These are phyloP conservation scores for Allolobophora icterica DNA, from an alignment of 2,888 invertebrate genomes.

Conservation along the genomic window DNA sequence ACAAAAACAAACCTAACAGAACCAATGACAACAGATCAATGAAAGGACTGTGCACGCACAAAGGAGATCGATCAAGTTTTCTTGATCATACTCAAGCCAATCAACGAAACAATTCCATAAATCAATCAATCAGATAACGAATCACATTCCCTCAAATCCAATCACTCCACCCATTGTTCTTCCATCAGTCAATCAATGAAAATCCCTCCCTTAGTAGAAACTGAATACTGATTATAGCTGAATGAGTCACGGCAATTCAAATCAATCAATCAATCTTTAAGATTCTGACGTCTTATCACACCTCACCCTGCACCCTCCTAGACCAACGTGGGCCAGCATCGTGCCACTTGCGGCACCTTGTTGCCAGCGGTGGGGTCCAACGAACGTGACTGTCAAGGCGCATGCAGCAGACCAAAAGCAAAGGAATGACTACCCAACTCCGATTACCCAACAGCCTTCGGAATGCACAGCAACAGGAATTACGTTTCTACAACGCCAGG, in stretches of 20 bases:
- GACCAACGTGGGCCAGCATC: background rate
- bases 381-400: no score
- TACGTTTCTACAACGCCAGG: background rate
- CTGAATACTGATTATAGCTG: no score
- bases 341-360: background rate
- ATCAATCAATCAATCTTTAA: background rate
- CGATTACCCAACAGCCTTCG: background rate
- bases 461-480: constrained; percentile 1
- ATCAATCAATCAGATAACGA: background rate
- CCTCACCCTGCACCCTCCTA: background rate
- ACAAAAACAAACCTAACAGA: background rate
- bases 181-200: background rate
- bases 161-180: background rate
- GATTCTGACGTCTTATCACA: background rate
- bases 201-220: no score
- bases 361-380: no score
- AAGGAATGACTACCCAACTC: background rate
- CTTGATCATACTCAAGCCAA: background rate
- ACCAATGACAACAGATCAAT: background rate
- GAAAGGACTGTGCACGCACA: background rate
- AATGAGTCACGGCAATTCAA: no score
- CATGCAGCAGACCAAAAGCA: background rate
- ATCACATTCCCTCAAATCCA: no score
- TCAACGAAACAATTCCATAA: background rate
- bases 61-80: no score